These are phyloP conservation scores for Biston betularia DNA, from an alignment of 2,888 invertebrate species.

Conservation along the genomic window DNA sequence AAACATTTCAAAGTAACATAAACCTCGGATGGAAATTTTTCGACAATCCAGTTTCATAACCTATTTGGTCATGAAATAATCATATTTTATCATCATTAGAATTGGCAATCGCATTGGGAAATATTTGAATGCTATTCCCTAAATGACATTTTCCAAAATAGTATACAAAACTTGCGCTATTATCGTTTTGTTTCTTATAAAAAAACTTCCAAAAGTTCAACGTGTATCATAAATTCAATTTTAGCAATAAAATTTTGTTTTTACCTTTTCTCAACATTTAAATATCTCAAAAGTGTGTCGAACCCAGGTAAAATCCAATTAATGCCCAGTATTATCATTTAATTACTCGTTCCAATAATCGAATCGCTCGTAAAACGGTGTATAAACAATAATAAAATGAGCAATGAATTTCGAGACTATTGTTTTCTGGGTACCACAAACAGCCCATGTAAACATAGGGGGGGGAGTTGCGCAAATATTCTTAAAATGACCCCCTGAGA, in stretches of 20 bases:
- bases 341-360: slow-evolving; percentile 85
- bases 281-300: slow-evolving; percentile 59
- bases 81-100: no score
- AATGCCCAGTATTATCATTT: slow-evolving; percentile 85
- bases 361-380: slow-evolving; percentile 84
- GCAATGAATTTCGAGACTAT: slow-evolving; percentile 86
- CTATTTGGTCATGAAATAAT: no score
- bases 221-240: slow-evolving; percentile 10
- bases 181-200: background rate
- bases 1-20: no score
- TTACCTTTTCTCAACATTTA: slow-evolving; percentile 46
- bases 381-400: slow-evolving; percentile 86
- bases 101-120: no score
- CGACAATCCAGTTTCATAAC: no score
- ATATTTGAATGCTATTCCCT: no score
- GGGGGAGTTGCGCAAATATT: slow-evolving; percentile 82
- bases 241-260: slow-evolving; percentile 19
- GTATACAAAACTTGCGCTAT: no score
- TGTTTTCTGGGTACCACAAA: slow-evolving; percentile 86
- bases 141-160: no score
- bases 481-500: slow-evolving; percentile 81
- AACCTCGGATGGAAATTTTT: no score
- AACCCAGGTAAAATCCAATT: slow-evolving; percentile 82
- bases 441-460: slow-evolving; percentile 82
- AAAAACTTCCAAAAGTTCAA: background rate